phyloP scores from a whole-genome alignment of 92 coral and sea anemone genomes.

The Siderastrea siderea region DNA sequence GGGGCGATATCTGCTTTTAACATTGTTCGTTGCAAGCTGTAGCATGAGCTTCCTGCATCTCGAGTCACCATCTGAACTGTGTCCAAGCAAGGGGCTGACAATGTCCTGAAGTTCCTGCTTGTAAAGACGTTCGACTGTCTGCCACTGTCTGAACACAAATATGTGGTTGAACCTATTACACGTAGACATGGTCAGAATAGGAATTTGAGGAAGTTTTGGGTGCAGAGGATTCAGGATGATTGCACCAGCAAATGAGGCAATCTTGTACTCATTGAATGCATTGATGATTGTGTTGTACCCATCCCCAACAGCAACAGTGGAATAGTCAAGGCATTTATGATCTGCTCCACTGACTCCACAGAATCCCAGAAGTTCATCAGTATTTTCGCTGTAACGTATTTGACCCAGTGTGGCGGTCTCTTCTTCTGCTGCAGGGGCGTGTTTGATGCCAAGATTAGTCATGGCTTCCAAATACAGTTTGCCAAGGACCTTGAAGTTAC shows the following conservation, averaged over 20 bases:
- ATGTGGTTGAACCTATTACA: conserved; percentile 46
- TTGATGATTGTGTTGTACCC: conserved; percentile 39
- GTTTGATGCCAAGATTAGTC: neutral
- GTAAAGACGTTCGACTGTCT: neutral
- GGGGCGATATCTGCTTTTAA: conserved; percentile 29
- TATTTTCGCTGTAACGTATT: conserved; percentile 29
- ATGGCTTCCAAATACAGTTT: conserved; percentile 34
- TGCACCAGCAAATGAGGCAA: conserved; percentile 29
- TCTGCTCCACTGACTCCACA: conserved; percentile 48
- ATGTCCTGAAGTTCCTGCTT: conserved; percentile 11
- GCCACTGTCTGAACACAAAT: conserved; percentile 24
- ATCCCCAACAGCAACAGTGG: conserved; percentile 54
- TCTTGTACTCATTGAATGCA: conserved; percentile 11
- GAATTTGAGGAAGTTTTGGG: conserved; percentile 14
- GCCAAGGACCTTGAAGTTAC: conserved; percentile 3
- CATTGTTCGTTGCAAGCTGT: conserved; percentile 8
- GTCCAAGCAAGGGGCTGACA: conserved; percentile 43
- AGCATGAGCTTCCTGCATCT: conserved; percentile 54
- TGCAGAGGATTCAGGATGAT: conserved; percentile 63
- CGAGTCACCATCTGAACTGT: conserved; percentile 53
- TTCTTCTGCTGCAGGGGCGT: conserved; percentile 63
- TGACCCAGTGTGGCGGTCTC: conserved; percentile 49
- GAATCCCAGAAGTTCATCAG: conserved; percentile 57
- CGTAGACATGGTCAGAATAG: conserved; percentile 49
- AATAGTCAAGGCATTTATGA: conserved; percentile 53